Percentiles rank a stretch among this genome's conserved stretches.
phyloP scores from a whole-genome alignment of 2,888 invertebrate genomes.

The Leptinotarsa rubiginosa region DNA sequence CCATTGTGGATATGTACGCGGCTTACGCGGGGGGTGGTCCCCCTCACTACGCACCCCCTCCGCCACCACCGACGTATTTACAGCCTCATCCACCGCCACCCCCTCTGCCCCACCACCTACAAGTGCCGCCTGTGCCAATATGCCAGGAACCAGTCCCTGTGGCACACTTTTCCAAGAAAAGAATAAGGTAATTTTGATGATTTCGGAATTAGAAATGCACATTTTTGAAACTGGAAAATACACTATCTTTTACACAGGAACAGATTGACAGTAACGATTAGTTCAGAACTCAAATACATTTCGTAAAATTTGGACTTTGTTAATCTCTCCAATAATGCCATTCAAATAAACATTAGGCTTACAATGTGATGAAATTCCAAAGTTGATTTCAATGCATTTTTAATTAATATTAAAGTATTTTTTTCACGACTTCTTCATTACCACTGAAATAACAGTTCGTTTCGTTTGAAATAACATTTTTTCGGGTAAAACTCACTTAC shows the following conservation, averaged over 20 bases:
- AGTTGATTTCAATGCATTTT: background rate
- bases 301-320: too few species aligned
- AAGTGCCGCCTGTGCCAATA: constrained; percentile 57
- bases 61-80: constrained; percentile 66
- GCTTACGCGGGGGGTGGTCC: constrained; percentile 67
- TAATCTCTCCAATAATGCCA: too few species aligned
- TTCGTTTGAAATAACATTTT: background rate
- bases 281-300: too few species aligned
- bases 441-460: background rate
- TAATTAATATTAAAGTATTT: background rate
- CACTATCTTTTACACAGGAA: too few species aligned
- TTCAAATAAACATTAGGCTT: background rate
- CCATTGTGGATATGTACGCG: constrained; percentile 64
- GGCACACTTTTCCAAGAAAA: constrained; percentile 66
- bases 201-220: background rate
- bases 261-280: too few species aligned
- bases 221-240: too few species aligned
- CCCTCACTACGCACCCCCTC: constrained; percentile 67
- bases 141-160: constrained; percentile 59
- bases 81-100: constrained; percentile 63
- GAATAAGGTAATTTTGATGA: constrained; percentile 52
- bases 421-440: background rate
- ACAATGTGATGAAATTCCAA: background rate
- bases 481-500: too few species aligned
- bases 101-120: constrained; percentile 57